These are phyloP conservation scores for Azemiops feae DNA, from an alignment of 2,113 vertebrate species.

Conservation along the genomic window DNA sequence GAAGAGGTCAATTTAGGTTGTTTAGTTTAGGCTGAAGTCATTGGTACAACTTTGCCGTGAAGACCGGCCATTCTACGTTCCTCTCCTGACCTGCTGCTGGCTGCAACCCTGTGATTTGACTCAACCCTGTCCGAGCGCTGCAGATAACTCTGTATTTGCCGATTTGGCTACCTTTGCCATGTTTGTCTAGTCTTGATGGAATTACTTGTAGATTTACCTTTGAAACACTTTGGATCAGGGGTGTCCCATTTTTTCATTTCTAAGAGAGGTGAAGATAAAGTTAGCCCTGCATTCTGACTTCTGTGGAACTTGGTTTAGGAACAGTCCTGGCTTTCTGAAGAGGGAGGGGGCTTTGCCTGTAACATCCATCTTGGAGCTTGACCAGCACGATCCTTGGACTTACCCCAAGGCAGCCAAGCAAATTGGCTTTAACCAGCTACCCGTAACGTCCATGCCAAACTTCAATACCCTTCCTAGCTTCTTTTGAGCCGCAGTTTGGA, in stretches of 20 bases:
- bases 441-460: background rate
- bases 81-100: background rate
- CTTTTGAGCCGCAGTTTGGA: background rate
- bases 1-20: background rate
- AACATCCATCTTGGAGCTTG: background rate
- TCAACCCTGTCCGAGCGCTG: background rate
- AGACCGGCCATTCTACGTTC: background rate
- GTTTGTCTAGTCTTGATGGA: background rate
- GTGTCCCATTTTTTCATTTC: background rate
- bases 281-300: background rate
- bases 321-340: background rate
- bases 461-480: background rate
- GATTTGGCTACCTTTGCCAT: background rate
- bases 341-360: background rate
- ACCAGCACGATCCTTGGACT: background rate
- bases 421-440: background rate
- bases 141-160: background rate
- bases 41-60: background rate
- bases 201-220: too few species aligned
- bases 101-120: background rate
- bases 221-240: background rate
- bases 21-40: background rate
- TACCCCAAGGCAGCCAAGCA: background rate
- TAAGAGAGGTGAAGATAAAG: background rate
- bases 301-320: background rate